Evolutionary conservation across 2,113 vertebrate genomes (phyloP).

Genomic region (Lipophrys pholis): DNA sequence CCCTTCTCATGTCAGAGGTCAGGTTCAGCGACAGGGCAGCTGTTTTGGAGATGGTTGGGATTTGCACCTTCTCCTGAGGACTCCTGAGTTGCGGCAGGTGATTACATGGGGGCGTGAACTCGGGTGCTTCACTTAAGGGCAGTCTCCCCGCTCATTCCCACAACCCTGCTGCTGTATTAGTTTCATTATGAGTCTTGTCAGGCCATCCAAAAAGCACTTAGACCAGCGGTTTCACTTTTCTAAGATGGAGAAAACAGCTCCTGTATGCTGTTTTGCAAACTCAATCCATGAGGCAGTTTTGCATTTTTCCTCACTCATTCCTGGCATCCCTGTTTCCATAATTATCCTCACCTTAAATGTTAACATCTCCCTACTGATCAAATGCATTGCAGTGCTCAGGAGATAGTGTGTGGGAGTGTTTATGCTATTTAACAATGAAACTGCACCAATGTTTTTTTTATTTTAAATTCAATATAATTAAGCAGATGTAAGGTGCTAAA

Average conservation of each 20-base stretch:
- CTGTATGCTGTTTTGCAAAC: constrained; percentile 12
- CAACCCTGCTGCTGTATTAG: constrained; percentile 52
- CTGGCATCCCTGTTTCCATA: constrained; percentile 5
- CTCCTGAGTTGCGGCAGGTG: constrained; percentile 40
- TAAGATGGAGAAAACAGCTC: constrained; percentile 26
- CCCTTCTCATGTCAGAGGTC: constrained; percentile 44
- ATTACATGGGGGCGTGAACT: constrained; percentile 61
- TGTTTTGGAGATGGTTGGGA: constrained; percentile 31
- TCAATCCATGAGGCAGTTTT: background rate
- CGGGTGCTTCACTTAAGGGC: constrained; percentile 53
- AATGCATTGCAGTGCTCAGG: background rate
- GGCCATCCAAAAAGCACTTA: constrained; percentile 50
- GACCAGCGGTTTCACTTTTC: constrained; percentile 51
- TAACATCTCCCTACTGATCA: background rate
- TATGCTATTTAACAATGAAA: constrained; percentile 14
- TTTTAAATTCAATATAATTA: constrained; percentile 11
- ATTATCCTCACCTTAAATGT: constrained; percentile 16
- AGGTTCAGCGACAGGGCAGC: constrained; percentile 58
- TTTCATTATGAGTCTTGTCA: constrained; percentile 61
- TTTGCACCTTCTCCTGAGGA: constrained; percentile 51
- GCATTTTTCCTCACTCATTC: background rate
- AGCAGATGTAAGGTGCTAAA: background rate
- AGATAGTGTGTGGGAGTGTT: background rate
- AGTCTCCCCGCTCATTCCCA: constrained; percentile 35
- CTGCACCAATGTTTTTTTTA: constrained; percentile 3